Percentiles rank a stretch among this genome's conserved stretches.
phyloP scores from a whole-genome alignment of 2,797 vertebrate genomes.

The Lerista edwardsae region DNA sequence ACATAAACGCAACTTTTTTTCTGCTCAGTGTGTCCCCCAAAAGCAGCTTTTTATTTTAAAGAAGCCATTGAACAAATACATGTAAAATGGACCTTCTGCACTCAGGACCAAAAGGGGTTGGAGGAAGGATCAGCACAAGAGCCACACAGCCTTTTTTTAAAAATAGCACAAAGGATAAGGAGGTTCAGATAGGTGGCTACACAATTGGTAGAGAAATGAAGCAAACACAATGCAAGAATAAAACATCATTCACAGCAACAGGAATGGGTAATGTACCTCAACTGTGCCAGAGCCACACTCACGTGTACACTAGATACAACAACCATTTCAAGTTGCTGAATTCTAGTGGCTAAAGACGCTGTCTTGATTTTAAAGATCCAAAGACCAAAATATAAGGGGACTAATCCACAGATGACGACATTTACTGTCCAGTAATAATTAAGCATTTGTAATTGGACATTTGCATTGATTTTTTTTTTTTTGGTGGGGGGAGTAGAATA shows the following conservation, averaged over 20 bases:
- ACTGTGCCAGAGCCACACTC: too few relatives aligned
- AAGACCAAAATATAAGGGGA: not conserved
- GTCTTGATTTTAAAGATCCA: not conserved
- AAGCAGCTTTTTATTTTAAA: not conserved
- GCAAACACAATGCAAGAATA: not conserved
- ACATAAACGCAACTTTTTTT: not conserved
- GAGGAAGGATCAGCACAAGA: too few relatives aligned
- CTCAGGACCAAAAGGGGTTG: too few relatives aligned
- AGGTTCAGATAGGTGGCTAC: not conserved
- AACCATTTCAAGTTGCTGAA: not conserved
- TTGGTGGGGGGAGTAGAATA: not conserved
- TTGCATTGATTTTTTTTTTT: too few relatives aligned
- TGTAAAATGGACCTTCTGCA: too few relatives aligned
- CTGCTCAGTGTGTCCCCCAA: not conserved
- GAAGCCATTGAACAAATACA: not conserved
- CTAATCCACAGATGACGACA: not conserved
- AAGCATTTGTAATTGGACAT: too few relatives aligned
- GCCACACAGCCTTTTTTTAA: too few relatives aligned
- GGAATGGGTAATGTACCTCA: not conserved
- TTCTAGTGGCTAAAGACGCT: not conserved
- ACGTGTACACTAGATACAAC: not conserved
- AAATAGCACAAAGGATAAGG: too few relatives aligned
- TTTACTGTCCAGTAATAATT: not conserved
- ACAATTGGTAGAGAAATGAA: not conserved
- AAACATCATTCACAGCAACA: too few relatives aligned